Percentiles rank a stretch among this genome's conserved stretches.
phyloP scores from a whole-genome alignment of 1,140 invertebrate species.

The Drosophila persimilis region DNA sequence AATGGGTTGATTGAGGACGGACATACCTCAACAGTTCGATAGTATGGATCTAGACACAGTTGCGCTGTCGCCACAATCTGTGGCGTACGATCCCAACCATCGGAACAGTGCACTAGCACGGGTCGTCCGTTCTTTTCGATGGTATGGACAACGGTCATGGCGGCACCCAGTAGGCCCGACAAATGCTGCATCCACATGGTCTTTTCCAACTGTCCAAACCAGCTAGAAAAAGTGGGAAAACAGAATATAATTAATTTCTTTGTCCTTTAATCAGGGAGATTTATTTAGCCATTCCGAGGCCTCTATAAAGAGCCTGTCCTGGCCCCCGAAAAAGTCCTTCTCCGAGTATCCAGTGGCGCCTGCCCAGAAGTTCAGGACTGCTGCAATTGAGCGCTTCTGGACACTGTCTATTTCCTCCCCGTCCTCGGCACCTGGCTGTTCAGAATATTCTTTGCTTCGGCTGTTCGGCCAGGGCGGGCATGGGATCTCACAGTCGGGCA shows the following conservation, averaged over 20 bases:
- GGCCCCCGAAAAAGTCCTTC: no score
- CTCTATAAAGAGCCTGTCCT: no score
- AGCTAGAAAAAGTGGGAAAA: slow-evolving; percentile 85
- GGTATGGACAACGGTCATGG: slow-evolving; percentile 90
- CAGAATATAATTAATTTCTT: no score
- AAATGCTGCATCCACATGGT: slow-evolving; percentile 96
- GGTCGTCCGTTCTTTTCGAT: slow-evolving; percentile 93
- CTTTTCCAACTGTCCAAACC: slow-evolving; percentile 93
- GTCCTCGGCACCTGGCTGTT: no score
- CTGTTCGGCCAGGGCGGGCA: no score
- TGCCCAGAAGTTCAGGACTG: no score
- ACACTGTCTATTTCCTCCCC: no score
- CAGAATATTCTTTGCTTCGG: no score
- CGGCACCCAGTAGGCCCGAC: slow-evolving; percentile 91
- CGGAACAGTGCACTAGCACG: slow-evolving; percentile 97
- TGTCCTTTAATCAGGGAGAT: neutral
- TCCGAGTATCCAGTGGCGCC: no score
- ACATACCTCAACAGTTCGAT: slow-evolving; percentile 93
- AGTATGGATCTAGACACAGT: slow-evolving; percentile 96
- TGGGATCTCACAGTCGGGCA: no score
- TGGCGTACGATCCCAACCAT: slow-evolving; percentile 98
- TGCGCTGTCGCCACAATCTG: slow-evolving; percentile 96
- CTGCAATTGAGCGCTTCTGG: no score
- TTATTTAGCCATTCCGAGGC: neutral
- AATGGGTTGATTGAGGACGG: neutral